Conservation (phyloP, 2,797 vertebrate genomes). For the Gymnoscopelus braueri region DNA sequence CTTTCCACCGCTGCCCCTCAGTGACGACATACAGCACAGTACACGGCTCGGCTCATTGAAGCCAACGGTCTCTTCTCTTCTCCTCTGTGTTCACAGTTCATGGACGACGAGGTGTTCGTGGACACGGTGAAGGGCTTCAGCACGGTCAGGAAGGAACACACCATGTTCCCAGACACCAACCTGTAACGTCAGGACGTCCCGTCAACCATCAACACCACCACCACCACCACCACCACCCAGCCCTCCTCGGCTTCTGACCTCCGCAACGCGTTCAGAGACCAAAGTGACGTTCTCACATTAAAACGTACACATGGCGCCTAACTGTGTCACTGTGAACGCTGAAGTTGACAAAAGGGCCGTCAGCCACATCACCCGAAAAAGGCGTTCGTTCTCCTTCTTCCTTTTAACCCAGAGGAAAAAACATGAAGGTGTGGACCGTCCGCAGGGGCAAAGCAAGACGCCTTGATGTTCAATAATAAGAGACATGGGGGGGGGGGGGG, state of each 20-base stretch:
- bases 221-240: too few species aligned
- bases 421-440: too few species aligned
- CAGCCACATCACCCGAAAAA: background rate
- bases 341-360: background rate
- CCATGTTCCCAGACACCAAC: constrained; percentile 95
- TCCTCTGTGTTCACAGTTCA: constrained; percentile 77
- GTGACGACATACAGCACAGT: too few species aligned
- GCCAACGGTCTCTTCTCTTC: background rate
- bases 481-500: too few species aligned
- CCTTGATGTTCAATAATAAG: too few species aligned
- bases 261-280: constrained; percentile 7
- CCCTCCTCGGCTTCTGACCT: background rate
- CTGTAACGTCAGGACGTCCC: constrained; percentile 72
- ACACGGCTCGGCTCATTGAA: too few species aligned
- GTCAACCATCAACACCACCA: background rate
- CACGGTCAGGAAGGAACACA: constrained; percentile 95
- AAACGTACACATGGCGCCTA: background rate
- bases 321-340: background rate
- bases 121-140: constrained; percentile 96
- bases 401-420: too few species aligned
- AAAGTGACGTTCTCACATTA: background rate
- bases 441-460: too few species aligned
- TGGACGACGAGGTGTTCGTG: constrained; percentile 93
- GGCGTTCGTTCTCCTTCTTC: too few species aligned
- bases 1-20: too few species aligned